A percentile compares a stretch with the other conserved stretches of the same genome.
phyloP scores from a whole-genome alignment of 2,797 vertebrate species.

The Enteromius afrohamiltoni region DNA sequence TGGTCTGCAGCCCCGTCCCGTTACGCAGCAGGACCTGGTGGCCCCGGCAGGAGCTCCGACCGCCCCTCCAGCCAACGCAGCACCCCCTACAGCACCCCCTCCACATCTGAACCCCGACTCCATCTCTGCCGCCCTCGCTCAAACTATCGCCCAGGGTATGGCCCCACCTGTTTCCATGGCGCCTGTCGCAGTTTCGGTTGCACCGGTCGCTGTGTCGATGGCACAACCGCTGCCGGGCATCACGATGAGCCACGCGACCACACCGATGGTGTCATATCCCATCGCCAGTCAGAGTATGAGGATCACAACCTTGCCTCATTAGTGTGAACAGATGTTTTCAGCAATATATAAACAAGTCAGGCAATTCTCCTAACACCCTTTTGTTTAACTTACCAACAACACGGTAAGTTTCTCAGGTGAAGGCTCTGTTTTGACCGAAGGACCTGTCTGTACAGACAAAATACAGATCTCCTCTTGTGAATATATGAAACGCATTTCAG shows the following conservation, averaged over 20 bases:
- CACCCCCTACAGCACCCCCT: constrained; percentile 81
- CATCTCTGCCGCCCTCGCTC: constrained; percentile 90
- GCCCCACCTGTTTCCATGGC: constrained; percentile 96
- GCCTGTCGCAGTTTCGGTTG: constrained; percentile 92
- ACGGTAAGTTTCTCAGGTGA: constrained; percentile 12
- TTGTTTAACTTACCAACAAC: not conserved
- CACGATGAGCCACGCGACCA: constrained; percentile 97
- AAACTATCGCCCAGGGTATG: constrained; percentile 96
- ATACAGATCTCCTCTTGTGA: not conserved
- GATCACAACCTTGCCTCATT: constrained; percentile 95
- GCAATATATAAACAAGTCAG: not conserved
- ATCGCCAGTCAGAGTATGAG: constrained; percentile 98
- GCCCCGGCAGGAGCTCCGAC: constrained; percentile 83
- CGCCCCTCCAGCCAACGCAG: constrained; percentile 83
- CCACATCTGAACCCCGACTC: constrained; percentile 93
- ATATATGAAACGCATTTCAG: not conserved
- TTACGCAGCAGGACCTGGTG: constrained; percentile 92
- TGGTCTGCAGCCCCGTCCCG: constrained; percentile 88
- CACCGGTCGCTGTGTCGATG: constrained; percentile 94
- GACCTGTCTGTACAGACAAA: constrained; percentile 2
- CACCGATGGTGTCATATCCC: constrained; percentile 96
- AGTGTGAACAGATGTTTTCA: constrained; percentile 32
- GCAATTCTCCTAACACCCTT: not conserved
- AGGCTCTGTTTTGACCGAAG: not conserved
- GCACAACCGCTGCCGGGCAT: constrained; percentile 90